A percentile compares a stretch with the other conserved stretches of the same genome.
Conservation (phyloP, 2,113 vertebrate species). For the Emydocephalus ijimae region DNA sequence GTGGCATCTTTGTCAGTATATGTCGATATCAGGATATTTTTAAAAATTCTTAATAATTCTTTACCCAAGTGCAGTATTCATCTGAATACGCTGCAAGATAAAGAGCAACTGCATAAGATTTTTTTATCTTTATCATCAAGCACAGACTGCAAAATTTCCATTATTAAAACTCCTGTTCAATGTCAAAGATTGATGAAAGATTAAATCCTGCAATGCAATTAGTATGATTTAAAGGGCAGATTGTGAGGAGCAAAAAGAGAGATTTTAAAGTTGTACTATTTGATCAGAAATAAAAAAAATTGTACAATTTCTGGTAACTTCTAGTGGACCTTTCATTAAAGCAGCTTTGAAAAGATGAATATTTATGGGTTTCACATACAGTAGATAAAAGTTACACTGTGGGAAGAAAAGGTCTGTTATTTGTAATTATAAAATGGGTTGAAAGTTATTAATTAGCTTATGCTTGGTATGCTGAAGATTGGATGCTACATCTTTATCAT, state of each 20-base stretch:
- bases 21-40: neutral
- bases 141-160: conserved; percentile 41
- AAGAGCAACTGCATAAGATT: conserved; percentile 21
- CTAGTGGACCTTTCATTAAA: neutral
- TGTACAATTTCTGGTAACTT: neutral
- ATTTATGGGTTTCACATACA: neutral
- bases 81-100: neutral
- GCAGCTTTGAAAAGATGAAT: neutral
- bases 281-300: neutral
- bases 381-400: neutral
- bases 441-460: neutral
- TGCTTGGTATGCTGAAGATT: neutral
- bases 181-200: neutral
- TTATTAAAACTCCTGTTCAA: conserved; percentile 31
- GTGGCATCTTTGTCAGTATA: neutral
- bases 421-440: neutral
- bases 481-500: neutral
- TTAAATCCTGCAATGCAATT: neutral
- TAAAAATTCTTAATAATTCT: neutral
- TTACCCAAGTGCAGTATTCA: neutral
- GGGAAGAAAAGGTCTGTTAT: neutral
- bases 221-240: neutral
- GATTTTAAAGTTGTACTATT: neutral
- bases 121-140: conserved; percentile 50
- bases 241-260: neutral